Evolutionary conservation across 2,113 vertebrate genomes (phyloP).

Genomic region (Bombycilla garrulus): DNA sequence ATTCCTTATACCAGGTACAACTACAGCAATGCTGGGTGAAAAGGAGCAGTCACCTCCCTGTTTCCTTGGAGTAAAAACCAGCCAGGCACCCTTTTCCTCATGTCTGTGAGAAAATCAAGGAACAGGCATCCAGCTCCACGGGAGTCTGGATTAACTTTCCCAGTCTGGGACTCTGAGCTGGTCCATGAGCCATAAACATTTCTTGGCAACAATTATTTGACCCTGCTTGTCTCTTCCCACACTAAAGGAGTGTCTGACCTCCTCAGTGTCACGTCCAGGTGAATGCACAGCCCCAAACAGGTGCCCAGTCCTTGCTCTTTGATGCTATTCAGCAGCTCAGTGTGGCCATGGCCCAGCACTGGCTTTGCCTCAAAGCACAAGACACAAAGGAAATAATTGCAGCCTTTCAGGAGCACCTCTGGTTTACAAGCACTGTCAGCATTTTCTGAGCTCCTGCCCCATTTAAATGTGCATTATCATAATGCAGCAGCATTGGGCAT

Average conservation of each 20-base stretch:
- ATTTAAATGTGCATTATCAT: neutral
- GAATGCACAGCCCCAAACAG: neutral
- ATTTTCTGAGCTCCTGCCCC: neutral
- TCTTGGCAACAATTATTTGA: neutral
- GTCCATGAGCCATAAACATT: neutral
- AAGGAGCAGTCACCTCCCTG: neutral
- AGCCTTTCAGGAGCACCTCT: neutral
- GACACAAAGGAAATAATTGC: neutral
- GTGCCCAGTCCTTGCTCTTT: neutral
- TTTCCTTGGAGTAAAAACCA: neutral
- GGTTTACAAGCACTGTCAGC: neutral
- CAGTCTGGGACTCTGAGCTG: neutral
- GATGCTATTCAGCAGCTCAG: neutral
- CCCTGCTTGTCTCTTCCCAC: neutral
- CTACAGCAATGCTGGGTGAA: neutral
- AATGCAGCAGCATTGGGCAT: neutral
- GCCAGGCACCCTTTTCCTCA: neutral
- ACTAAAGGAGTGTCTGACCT: neutral
- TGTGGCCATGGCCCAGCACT: neutral
- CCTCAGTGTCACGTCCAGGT: fast-evolving
- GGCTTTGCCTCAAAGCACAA: neutral
- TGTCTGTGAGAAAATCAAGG: neutral
- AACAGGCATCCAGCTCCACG: neutral
- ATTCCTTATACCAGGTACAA: fast-evolving
- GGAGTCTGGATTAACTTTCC: neutral